phyloP scores from a whole-genome alignment of 92 coral and sea anemone species.

The Porites rus region DNA sequence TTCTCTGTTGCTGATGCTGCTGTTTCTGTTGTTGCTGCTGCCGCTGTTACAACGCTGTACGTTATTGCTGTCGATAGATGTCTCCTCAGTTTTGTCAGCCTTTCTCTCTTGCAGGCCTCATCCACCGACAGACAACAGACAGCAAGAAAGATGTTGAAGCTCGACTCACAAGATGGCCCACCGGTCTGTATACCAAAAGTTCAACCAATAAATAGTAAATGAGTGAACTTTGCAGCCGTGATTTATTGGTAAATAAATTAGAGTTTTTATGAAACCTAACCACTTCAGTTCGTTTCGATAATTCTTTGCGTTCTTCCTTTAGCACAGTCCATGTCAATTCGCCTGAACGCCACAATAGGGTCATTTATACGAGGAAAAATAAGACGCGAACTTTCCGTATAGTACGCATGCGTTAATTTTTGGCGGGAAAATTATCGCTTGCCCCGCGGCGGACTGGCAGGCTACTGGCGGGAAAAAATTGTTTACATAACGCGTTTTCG shows the following conservation, averaged over 20 bases:
- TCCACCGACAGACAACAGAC: not conserved
- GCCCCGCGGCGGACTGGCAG: too few species aligned
- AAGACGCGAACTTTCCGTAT: too few species aligned
- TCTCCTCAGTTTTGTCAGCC: constrained; percentile 49
- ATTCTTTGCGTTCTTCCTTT: not conserved
- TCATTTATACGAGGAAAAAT: too few species aligned
- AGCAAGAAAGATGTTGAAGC: constrained; percentile 46
- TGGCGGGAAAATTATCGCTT: too few species aligned
- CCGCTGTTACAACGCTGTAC: not conserved
- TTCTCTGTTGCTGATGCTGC: constrained; percentile 14
- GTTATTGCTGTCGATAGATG: not conserved
- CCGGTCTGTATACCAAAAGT: constrained; percentile 47
- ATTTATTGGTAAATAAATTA: constrained; percentile 8
- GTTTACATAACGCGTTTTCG: too few species aligned
- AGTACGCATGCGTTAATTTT: too few species aligned
- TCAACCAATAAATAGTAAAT: constrained; percentile 10
- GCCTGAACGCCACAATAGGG: not conserved
- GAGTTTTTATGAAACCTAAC: constrained; percentile 1
- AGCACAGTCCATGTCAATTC: not conserved
- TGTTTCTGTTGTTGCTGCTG: constrained; percentile 25
- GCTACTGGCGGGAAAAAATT: too few species aligned
- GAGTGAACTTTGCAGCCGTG: constrained; percentile 15
- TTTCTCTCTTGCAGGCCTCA: constrained; percentile 63
- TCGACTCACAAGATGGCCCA: constrained; percentile 16
- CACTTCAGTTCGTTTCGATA: not conserved